Conservation (phyloP, 2,113 vertebrate genomes). For the Miniopterus natalensis region DNA sequence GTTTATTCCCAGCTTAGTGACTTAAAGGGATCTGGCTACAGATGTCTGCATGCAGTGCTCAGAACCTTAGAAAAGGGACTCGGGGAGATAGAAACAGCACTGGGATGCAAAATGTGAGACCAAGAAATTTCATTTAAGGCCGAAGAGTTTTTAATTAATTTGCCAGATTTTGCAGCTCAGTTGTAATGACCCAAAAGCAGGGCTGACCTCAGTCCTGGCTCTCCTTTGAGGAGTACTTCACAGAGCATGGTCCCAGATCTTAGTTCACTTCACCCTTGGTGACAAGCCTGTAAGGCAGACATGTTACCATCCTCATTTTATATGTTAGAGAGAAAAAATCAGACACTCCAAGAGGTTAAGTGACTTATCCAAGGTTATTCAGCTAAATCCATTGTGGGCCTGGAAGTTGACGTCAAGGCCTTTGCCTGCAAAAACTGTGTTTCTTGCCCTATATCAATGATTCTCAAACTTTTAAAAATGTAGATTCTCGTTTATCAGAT, state of each 20-base stretch:
- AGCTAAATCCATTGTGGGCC: not conserved
- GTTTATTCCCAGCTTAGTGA: not conserved
- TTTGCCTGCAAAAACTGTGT: not conserved
- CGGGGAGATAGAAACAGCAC: not conserved
- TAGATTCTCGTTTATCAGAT: not conserved
- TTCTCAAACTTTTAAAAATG: not conserved
- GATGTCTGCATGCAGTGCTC: not conserved
- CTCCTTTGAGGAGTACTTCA: not conserved
- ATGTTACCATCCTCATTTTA: not conserved
- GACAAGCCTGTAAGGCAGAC: not conserved
- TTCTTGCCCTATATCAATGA: not conserved
- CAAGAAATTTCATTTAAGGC: not conserved
- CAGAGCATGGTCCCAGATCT: not conserved
- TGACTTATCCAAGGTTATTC: not conserved
- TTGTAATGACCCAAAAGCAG: not conserved
- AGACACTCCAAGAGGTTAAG: not conserved
- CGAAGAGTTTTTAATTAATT: not conserved
- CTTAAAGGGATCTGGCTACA: not conserved
- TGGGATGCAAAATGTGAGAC: not conserved
- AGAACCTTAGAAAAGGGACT: not conserved
- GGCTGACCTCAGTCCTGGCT: not conserved
- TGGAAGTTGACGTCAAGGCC: not conserved
- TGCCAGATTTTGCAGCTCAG: not conserved
- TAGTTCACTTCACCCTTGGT: not conserved
- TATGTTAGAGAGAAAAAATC: not conserved